Evolutionary conservation across 2,888 invertebrate genomes (phyloP).

Genomic region (Acronicta aceris): DNA sequence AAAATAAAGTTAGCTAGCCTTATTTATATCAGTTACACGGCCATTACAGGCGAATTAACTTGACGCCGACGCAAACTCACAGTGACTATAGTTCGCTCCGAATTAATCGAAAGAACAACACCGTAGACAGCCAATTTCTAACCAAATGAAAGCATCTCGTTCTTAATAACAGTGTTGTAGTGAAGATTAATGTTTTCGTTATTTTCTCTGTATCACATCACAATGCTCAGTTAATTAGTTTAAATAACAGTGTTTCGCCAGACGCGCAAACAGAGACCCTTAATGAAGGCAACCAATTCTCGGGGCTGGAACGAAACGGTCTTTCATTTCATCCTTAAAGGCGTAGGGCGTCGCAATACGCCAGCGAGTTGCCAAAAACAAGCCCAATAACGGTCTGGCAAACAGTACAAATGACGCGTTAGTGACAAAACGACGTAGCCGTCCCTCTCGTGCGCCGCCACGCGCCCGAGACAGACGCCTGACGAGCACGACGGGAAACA

Average conservation of each 20-base stretch:
- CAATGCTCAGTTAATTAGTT: constrained; percentile 85
- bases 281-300: constrained; percentile 86
- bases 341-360: constrained; percentile 78
- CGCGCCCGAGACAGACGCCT: constrained; percentile 68
- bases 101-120: constrained; percentile 46
- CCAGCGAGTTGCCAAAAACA: constrained; percentile 85
- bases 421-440: constrained; percentile 81
- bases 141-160: constrained; percentile 62
- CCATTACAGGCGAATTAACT: constrained; percentile 55
- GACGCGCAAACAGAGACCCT: constrained; percentile 85
- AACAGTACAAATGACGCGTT: constrained; percentile 87
- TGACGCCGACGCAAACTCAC: constrained; percentile 33
- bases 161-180: constrained; percentile 61
- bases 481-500: constrained; percentile 83
- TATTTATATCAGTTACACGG: constrained; percentile 59
- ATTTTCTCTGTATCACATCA: constrained; percentile 79
- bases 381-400: constrained; percentile 86
- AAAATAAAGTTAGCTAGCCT: constrained; percentile 78
- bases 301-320: constrained; percentile 78
- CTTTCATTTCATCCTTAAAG: constrained; percentile 81
- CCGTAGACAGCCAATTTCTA: constrained; percentile 54
- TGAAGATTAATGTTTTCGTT: constrained; percentile 76
- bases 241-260: constrained; percentile 85
- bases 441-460: constrained; percentile 67
- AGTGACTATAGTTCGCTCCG: constrained; percentile 39